Base-by-base conservation (phyloP, 1,140 invertebrate species). In the Wiebesia pumilae region DNA sequence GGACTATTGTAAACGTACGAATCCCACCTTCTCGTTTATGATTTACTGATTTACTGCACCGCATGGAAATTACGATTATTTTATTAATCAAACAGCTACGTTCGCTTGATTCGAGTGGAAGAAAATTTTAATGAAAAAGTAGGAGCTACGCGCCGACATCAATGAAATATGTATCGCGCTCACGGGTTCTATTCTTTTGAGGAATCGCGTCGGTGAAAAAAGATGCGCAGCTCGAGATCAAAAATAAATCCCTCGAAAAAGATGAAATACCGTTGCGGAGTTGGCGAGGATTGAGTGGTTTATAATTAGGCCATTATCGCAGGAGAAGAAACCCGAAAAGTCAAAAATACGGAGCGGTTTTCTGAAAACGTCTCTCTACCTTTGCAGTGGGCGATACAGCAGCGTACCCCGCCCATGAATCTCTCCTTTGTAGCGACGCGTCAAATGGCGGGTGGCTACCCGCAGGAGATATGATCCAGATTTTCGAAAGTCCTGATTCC, bases 401-500 rank as follows among this genome's bases (percentile, higher is more conserved):
- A n/a, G n/a, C n/a, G n/a, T 16, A 67, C 83, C 77, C 83, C 83
- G 71, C 83, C 83, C 83, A 84, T 43, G 38, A 40, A 67, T 65
- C 73, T 47, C 75, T 65, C 30, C 6, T 77, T 83, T 62, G 71
- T 62, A 65, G 35, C 54, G 30, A 43, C 33, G 54, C 38, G 47
- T 83, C 47, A 40, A 77, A 75, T 77, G 82, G 51, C 69, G 71
- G 71, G 35, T 73, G 73, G 51, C 40, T 78, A 27, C 83, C 83
- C 67, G 30, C 65, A 47, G 35, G 84, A 85, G 84, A 85, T 87
- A 81, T 89, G 88, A 89, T 89, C 90, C 90, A 90, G 88, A 90
- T 90, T 90, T 90, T 90, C 88, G 88, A 90, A 90, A 89, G 89
- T 89, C 88, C 84, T 78, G 87, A 81, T 62, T 81, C 78, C 78